These are phyloP conservation scores for Dermatemys mawii DNA, from an alignment of 2,113 vertebrate species.

Conservation along the genomic window DNA sequence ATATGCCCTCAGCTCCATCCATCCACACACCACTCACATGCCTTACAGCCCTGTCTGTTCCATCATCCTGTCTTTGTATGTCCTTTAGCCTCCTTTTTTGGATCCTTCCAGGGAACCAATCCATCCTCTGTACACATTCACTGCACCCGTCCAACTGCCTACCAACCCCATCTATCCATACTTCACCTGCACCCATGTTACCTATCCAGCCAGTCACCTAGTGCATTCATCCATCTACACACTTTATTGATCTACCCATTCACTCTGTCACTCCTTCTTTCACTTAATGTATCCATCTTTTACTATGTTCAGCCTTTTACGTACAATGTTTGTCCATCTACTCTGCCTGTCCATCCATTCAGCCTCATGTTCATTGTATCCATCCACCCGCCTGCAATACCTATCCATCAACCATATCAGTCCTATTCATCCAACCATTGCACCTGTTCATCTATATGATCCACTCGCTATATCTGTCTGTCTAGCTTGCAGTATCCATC, in stretches of 20 bases:
- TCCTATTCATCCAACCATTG: slow-evolving; percentile 12
- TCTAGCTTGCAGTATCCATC: background rate
- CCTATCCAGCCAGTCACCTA: too few relatives aligned
- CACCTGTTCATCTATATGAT: background rate
- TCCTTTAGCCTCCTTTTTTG: background rate
- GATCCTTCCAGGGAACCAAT: background rate
- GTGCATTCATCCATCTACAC: background rate
- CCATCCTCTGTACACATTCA: background rate
- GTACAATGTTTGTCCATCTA: background rate
- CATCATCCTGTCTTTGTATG: background rate
- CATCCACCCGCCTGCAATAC: background rate
- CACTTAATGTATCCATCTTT: slow-evolving; percentile 7
- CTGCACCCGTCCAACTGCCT: background rate
- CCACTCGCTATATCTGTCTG: background rate
- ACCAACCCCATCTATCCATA: background rate
- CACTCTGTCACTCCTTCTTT: background rate
- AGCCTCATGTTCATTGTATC: background rate
- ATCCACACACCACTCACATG: background rate
- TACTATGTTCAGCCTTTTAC: background rate
- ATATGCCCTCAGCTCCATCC: background rate
- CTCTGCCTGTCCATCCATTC: background rate
- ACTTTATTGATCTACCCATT: background rate
- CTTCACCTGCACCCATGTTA: background rate
- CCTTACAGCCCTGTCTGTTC: background rate
- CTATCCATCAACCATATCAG: slow-evolving; percentile 2